Conservation (phyloP, 2,113 vertebrate genomes). For the Laticauda colubrina region DNA sequence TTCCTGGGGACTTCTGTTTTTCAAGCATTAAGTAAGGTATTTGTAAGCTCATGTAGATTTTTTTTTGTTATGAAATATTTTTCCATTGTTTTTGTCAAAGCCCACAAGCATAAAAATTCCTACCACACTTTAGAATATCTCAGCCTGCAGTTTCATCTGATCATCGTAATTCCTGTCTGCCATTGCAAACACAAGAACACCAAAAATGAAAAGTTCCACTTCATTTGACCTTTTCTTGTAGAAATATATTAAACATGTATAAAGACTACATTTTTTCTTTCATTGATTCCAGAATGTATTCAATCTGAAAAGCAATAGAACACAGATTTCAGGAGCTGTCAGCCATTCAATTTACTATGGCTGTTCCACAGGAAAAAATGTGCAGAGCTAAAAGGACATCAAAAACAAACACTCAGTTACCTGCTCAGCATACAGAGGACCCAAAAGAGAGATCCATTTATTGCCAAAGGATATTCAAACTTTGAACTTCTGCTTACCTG, state of each 20-base stretch:
- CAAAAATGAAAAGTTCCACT: conserved; percentile 56
- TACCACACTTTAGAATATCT: neutral
- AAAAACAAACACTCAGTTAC: conserved; percentile 48
- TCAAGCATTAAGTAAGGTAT: conserved; percentile 21
- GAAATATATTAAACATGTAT: conserved; percentile 60
- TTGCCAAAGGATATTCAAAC: conserved; percentile 31
- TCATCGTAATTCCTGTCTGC: conserved; percentile 23
- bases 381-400: conserved; percentile 26
- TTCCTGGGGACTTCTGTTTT: neutral
- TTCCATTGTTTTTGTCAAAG: neutral
- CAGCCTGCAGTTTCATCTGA: conserved; percentile 12
- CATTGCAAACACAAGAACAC: conserved; percentile 19
- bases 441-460: neutral
- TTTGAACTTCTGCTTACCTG: conserved; percentile 33
- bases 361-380: conserved; percentile 43
- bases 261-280: conserved; percentile 53
- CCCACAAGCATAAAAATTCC: neutral
- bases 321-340: conserved; percentile 55
- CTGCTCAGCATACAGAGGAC: conserved; percentile 44
- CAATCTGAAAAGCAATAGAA: conserved; percentile 56
- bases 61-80: neutral
- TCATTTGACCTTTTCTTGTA: conserved; percentile 60
- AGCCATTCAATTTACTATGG: conserved; percentile 57
- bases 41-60: neutral
- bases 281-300: conserved; percentile 55